Conservation (phyloP, 2,113 vertebrate genomes). For the Phaethornis superciliosus region DNA sequence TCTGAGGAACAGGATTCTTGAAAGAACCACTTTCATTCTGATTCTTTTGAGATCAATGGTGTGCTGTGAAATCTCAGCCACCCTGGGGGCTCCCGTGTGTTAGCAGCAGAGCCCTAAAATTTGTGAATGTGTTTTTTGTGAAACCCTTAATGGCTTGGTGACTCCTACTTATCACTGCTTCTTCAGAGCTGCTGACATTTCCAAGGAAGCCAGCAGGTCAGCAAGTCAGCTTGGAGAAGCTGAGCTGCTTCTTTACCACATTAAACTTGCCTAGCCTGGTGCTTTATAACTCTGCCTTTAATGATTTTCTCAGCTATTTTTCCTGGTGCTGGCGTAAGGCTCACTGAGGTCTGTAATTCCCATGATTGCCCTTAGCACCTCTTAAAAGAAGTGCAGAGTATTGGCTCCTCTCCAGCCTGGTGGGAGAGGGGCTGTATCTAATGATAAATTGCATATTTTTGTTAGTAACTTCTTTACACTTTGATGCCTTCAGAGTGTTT, state of each 20-base stretch:
- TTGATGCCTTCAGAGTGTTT: constrained; percentile 21
- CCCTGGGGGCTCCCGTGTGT: background rate
- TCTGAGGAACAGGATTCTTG: background rate
- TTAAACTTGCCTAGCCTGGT: background rate
- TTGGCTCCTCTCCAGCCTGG: constrained; percentile 43
- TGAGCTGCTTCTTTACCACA: constrained; percentile 19
- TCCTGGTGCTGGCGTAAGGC: constrained; percentile 50
- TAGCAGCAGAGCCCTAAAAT: background rate
- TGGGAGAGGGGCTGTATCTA: constrained; percentile 12
- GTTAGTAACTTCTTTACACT: constrained; percentile 10
- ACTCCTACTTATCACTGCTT: constrained; percentile 5
- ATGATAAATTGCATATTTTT: constrained; percentile 32
- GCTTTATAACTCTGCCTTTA: constrained; percentile 70
- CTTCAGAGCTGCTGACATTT: constrained; percentile 38
- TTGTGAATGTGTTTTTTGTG: constrained; percentile 14
- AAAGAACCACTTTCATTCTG: background rate
- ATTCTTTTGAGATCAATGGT: background rate
- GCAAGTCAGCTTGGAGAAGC: constrained; percentile 41
- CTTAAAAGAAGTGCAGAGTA: constrained; percentile 34
- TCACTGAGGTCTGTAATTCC: constrained; percentile 68
- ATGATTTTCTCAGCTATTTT: constrained; percentile 65
- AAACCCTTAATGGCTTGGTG: background rate
- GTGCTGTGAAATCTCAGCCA: background rate
- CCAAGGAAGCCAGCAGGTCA: constrained; percentile 36
- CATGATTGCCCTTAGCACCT: constrained; percentile 69